Percentiles rank a stretch among this genome's conserved stretches.
phyloP scores from a whole-genome alignment of 2,113 vertebrate genomes.

The Ibidorhyncha struthersii region DNA sequence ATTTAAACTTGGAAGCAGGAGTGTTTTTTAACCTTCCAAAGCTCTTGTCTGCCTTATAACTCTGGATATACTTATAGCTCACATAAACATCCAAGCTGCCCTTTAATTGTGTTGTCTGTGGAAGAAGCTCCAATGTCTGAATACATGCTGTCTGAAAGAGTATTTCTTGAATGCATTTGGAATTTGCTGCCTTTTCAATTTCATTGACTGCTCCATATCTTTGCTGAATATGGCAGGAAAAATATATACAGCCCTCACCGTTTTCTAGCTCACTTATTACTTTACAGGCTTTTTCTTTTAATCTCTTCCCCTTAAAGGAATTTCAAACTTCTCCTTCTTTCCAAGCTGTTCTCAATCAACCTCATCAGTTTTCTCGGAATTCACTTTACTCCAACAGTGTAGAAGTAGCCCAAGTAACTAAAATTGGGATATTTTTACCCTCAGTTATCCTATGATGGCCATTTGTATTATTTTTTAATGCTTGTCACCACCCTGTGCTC shows the following conservation, averaged over 20 bases:
- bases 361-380: background rate
- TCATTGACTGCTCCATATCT: background rate
- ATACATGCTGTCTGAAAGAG: background rate
- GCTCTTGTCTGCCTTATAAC: background rate
- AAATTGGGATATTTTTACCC: background rate
- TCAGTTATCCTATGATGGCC: background rate
- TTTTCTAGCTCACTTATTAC: background rate
- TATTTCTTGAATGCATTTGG: background rate
- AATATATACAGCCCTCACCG: background rate
- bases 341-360: background rate
- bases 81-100: background rate
- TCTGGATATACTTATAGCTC: background rate
- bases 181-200: constrained; percentile 8
- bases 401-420: background rate
- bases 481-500: background rate
- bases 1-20: background rate
- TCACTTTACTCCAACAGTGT: background rate
- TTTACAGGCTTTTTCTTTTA: background rate
- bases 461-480: background rate
- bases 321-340: background rate
- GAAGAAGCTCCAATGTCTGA: background rate
- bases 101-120: background rate
- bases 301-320: background rate
- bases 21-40: background rate
- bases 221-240: background rate